These are phyloP conservation scores for Calameuta pallipes DNA, from an alignment of 2,888 invertebrate genomes.

Conservation along the genomic window DNA sequence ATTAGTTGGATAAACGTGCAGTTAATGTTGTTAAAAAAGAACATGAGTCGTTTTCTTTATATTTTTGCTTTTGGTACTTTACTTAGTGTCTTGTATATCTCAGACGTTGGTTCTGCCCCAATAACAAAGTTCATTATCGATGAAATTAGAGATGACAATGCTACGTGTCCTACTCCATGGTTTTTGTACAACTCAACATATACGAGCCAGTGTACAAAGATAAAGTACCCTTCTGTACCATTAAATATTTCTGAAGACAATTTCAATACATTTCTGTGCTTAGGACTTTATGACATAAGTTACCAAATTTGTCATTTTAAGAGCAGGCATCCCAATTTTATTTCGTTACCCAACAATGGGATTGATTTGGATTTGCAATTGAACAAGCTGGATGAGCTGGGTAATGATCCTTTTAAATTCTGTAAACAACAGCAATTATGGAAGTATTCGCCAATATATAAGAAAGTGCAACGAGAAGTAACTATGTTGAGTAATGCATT, in stretches of 20 bases:
- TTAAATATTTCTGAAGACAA: not conserved
- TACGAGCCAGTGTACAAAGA: constrained; percentile 14
- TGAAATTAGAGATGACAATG: constrained; percentile 9
- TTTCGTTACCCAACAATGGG: not conserved
- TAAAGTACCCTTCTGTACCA: not conserved
- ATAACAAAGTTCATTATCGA: constrained; percentile 5
- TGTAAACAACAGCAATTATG: constrained; percentile 25
- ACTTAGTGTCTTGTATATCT: not conserved
- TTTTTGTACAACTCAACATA: constrained; percentile 20
- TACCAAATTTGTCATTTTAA: constrained; percentile 29
- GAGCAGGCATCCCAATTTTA: not conserved
- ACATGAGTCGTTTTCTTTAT: not conserved
- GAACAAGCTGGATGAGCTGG: constrained; percentile 1
- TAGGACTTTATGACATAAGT: constrained; percentile 36
- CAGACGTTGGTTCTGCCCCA: not conserved
- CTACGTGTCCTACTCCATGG: constrained; percentile 6
- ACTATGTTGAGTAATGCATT: constrained; percentile 15
- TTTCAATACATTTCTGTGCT: constrained; percentile 34
- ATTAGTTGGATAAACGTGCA: not conserved
- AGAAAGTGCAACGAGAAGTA: constrained; percentile 15
- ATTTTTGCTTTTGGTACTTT: not conserved
- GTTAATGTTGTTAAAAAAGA: not conserved
- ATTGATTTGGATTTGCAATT: constrained; percentile 26
- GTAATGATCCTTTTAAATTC: not conserved
- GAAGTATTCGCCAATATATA: constrained; percentile 13